phyloP scores from a whole-genome alignment of 2,888 invertebrate genomes.

The Leucoptera coffeella region DNA sequence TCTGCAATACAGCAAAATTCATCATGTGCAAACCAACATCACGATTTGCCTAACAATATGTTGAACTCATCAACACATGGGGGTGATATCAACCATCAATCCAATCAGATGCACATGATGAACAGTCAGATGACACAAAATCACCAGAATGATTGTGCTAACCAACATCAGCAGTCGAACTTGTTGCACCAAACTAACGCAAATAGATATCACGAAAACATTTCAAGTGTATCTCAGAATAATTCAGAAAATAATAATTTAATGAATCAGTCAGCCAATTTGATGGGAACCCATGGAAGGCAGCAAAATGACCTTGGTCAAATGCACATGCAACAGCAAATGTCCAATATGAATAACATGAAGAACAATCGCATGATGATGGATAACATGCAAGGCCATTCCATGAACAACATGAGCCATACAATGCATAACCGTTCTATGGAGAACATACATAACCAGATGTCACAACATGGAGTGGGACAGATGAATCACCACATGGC shows the following conservation, averaged over 20 bases:
- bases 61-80: slow-evolving; percentile 26
- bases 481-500: slow-evolving; percentile 37
- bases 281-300: slow-evolving; percentile 29
- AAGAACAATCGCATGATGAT: slow-evolving; percentile 41
- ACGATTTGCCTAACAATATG: slow-evolving; percentile 20
- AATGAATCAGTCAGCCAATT: slow-evolving; percentile 37
- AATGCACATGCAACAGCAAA: slow-evolving; percentile 37
- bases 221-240: too few species aligned
- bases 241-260: too few species aligned
- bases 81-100: slow-evolving; percentile 25
- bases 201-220: slow-evolving; percentile 34
- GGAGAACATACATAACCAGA: slow-evolving; percentile 29
- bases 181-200: slow-evolving; percentile 18
- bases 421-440: slow-evolving; percentile 37
- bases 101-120: slow-evolving; percentile 44
- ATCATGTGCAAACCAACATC: slow-evolving; percentile 16
- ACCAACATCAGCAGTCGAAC: slow-evolving; percentile 22
- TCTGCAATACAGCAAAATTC: slow-evolving; percentile 18
- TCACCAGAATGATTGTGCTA: slow-evolving; percentile 24
- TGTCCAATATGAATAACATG: slow-evolving; percentile 28
- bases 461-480: slow-evolving; percentile 35
- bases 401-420: slow-evolving; percentile 29
- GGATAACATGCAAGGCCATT: slow-evolving; percentile 36
- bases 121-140: slow-evolving; percentile 44
- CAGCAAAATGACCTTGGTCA: slow-evolving; percentile 33